Evolutionary conservation across 2,113 vertebrate genomes (phyloP).

Genomic region (Scalopus aquaticus): DNA sequence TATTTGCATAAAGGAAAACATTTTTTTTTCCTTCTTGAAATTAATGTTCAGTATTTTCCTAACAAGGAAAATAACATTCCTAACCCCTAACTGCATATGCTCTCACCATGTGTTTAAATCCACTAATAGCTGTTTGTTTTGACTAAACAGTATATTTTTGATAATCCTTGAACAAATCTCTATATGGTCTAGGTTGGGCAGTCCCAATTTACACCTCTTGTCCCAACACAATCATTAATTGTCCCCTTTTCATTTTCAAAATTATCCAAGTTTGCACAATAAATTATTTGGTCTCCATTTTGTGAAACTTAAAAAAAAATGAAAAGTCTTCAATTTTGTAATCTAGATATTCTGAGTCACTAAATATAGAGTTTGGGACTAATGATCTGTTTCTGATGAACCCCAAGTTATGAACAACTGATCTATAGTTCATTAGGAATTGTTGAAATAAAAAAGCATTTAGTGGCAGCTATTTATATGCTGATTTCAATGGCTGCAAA

Average conservation of each 20-base stretch:
- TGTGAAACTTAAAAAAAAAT: background rate
- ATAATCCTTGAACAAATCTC: background rate
- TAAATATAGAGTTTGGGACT: background rate
- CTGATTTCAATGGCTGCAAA: background rate
- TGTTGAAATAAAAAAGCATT: background rate
- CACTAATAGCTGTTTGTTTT: background rate
- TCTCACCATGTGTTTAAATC: background rate
- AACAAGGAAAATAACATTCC: background rate
- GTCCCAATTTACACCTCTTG: background rate
- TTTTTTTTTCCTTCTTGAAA: conserved; percentile 6
- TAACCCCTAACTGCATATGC: fast-evolving
- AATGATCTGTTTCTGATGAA: background rate
- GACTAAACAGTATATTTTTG: background rate
- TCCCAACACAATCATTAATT: background rate
- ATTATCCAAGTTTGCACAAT: background rate
- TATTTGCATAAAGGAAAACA: background rate
- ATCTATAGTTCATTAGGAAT: background rate
- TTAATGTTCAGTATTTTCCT: background rate
- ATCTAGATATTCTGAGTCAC: background rate
- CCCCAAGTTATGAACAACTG: background rate
- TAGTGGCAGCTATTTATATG: background rate
- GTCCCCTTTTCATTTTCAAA: background rate
- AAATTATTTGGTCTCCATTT: background rate
- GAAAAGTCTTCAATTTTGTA: background rate
- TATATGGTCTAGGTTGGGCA: background rate